Evolutionary conservation across 2,888 invertebrate genomes (phyloP), one percentile per base, ranked within the genome.

Genomic region (Troides oblongomaculatus): DNA sequence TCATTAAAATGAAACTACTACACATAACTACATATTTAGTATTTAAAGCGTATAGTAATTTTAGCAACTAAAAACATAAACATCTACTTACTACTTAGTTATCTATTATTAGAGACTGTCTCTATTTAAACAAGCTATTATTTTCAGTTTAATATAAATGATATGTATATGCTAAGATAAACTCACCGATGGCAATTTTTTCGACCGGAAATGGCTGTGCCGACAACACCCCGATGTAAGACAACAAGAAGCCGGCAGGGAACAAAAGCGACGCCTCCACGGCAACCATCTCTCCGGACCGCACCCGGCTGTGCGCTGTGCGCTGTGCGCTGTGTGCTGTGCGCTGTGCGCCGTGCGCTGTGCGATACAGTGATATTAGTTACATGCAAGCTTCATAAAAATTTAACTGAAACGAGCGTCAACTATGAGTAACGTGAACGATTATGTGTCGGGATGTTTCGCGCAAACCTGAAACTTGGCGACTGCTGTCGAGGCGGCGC

Each of bases 101-200:
- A 46, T 46, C 7, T 39, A 14, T 46, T 46, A 46, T 46, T 46
- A 46, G 14, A 14, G 3, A 12, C 12, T 12, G 4, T 14, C 14
- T 46, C 14, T 46, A 12, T 14, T 46, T 3, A 46, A 1, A 14
- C 14, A 46, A 14, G 14, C 14, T 14, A 46, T 14, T 46, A 46
- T 4, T 14, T 46, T 46, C 12, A 46, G 46, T 14, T 46, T 46
- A 12, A 12, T 3, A 14, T 4, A 14, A 46, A 46, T 46, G 14
- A 46, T 46, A 46, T 46, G 12, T 46, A 46, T 10, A 10, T 39
- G 0, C 14, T 12, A 46, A 46, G 46, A 14, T 43, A 14, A 43
- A 90, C 93, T 91, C 82, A 93, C 93, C 93, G 58, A 93, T 88
- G 53, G 90, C 89, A 66, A 93, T 92, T 83, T 92, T 93, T 73